These are phyloP conservation scores for Siniperca obscura DNA, from an alignment of 2,797 vertebrate genomes.

Conservation along the genomic window DNA sequence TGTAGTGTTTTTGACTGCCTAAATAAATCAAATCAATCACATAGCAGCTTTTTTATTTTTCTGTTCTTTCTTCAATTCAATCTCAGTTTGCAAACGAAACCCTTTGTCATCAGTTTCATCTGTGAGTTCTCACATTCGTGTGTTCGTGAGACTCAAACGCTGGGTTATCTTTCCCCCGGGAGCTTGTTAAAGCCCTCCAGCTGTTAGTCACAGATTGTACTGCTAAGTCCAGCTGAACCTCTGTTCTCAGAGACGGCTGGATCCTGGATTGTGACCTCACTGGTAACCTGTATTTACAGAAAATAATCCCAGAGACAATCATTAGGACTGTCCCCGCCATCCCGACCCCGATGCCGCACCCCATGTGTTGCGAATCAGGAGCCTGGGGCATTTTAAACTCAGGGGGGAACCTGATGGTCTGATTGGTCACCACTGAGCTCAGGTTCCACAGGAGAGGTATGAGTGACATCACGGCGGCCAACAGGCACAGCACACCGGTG, in stretches of 20 bases:
- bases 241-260: background rate
- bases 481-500: conserved; percentile 75
- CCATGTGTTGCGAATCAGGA: conserved; percentile 76
- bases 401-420: conserved; percentile 84
- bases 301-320: conserved; percentile 79
- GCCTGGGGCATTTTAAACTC: conserved; percentile 82
- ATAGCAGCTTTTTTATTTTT: background rate
- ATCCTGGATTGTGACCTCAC: background rate
- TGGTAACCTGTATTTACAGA: conserved; percentile 76
- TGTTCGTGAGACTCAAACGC: conserved; percentile 62
- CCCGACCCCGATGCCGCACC: conserved; percentile 80
- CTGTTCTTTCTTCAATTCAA: background rate
- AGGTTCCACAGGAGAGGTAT: conserved; percentile 86
- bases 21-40: background rate
- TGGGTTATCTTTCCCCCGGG: conserved; percentile 50
- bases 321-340: conserved; percentile 78
- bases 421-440: conserved; percentile 76
- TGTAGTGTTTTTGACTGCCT: background rate
- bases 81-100: background rate
- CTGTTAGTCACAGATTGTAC: background rate
- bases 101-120: background rate
- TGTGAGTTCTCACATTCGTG: background rate
- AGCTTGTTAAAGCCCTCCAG: background rate
- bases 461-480: conserved; percentile 70
- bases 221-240: background rate